Conservation (phyloP, 2,797 vertebrate species). For the Aselliscus stoliczkanus region DNA sequence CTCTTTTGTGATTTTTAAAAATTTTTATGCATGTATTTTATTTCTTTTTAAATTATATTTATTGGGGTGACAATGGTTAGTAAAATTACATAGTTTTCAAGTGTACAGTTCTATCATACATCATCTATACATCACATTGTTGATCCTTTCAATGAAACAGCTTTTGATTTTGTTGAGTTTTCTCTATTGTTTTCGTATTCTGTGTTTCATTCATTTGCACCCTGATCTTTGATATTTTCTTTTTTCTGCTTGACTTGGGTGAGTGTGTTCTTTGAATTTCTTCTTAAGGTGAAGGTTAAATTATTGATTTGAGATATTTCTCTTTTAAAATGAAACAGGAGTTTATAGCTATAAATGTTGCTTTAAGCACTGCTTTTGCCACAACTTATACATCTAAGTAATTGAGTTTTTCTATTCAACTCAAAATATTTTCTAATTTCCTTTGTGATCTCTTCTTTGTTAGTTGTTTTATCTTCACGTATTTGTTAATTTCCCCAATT, state of each 20-base stretch:
- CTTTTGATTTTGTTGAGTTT: not conserved
- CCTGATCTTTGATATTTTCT: not conserved
- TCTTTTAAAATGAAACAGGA: not conserved
- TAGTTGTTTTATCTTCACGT: not conserved
- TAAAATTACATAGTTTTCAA: no score
- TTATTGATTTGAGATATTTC: not conserved
- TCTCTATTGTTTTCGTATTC: not conserved
- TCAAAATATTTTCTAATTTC: not conserved
- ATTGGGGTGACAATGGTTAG: no score
- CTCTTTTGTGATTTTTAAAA: not conserved
- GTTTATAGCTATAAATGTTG: not conserved
- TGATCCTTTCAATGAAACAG: not conserved
- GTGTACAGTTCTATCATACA: no score
- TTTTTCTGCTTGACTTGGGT: not conserved
- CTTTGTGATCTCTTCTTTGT: not conserved
- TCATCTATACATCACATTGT: not conserved
- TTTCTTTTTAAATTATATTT: no score
- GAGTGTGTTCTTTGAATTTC: not conserved
- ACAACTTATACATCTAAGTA: not conserved
- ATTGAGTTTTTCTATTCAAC: not conserved
- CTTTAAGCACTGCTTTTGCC: not conserved
- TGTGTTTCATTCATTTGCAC: not conserved
- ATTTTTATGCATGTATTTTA: no score
- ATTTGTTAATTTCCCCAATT: not conserved
- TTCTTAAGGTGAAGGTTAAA: not conserved